Conservation (phyloP, 2,113 vertebrate species). For the Calypte anna region DNA sequence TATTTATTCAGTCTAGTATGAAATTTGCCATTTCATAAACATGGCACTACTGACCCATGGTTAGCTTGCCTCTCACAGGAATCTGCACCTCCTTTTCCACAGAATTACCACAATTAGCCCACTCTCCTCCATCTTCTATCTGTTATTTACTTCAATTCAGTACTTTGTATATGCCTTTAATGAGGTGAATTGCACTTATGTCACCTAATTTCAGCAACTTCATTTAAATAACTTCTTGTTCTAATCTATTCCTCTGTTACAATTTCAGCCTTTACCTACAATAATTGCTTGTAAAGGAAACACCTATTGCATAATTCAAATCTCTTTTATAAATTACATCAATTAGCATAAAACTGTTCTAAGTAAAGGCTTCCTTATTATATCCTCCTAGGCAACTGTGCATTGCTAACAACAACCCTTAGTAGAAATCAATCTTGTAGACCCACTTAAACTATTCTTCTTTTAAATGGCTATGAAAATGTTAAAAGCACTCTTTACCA, state of each 20-base stretch:
- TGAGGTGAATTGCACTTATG: not conserved
- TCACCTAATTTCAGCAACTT: not conserved
- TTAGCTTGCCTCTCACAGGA: not conserved
- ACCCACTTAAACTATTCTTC: not conserved
- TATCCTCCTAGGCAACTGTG: not conserved
- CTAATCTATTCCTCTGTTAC: not conserved
- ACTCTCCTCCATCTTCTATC: not conserved
- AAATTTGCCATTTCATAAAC: slow-evolving; percentile 10
- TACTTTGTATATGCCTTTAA: not conserved
- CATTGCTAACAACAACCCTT: not conserved
- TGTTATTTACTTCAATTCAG: not conserved
- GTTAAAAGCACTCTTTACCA: not conserved
- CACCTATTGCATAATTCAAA: not conserved
- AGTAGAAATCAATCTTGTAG: not conserved
- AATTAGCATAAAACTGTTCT: not conserved
- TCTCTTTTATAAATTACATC: not conserved
- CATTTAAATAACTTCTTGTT: not conserved
- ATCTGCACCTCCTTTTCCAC: not conserved
- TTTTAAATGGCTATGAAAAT: not conserved
- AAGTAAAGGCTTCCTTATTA: not conserved
- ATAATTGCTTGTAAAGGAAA: not conserved
- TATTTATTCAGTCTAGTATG: slow-evolving; percentile 30
- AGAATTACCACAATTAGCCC: not conserved
- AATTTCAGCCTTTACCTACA: not conserved
- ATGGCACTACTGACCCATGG: not conserved